phyloP scores from a whole-genome alignment of 2,113 vertebrate species.

The Vulpes ferrilata region DNA sequence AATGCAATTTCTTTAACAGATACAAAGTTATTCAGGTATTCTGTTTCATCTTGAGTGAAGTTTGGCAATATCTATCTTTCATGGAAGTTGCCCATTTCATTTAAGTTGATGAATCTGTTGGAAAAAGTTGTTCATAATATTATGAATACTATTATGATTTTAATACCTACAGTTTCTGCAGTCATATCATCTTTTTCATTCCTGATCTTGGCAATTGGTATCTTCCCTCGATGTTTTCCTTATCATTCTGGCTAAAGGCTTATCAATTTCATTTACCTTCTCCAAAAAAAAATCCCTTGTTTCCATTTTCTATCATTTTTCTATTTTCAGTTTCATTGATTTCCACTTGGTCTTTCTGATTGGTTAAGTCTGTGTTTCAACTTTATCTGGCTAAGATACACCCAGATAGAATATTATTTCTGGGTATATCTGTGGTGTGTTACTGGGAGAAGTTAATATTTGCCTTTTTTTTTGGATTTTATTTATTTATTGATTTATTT shows the following conservation, averaged over 20 bases:
- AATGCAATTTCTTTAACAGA: neutral
- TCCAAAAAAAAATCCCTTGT: neutral
- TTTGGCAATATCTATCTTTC: neutral
- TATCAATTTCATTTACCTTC: neutral
- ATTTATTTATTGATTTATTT: too few relatives aligned
- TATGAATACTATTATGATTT: neutral
- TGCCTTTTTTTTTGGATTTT: neutral
- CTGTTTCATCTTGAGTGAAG: neutral
- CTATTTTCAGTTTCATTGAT: neutral
- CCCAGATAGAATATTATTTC: neutral
- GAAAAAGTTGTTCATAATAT: neutral
- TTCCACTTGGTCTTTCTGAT: neutral
- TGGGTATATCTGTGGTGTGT: neutral
- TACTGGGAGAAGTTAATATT: neutral
- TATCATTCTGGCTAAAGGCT: neutral
- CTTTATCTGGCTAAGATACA: neutral
- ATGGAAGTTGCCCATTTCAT: constrained; percentile 1
- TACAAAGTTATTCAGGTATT: neutral
- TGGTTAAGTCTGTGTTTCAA: neutral
- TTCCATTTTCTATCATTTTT: neutral
- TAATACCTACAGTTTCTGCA: neutral
- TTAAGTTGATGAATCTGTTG: neutral
- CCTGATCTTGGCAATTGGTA: neutral
- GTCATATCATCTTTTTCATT: neutral
- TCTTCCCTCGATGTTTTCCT: neutral